Evolutionary conservation across 2,113 vertebrate species (phyloP), one percentile per base, ranked within the genome.

Genomic region (Typhlomys cinereus): DNA sequence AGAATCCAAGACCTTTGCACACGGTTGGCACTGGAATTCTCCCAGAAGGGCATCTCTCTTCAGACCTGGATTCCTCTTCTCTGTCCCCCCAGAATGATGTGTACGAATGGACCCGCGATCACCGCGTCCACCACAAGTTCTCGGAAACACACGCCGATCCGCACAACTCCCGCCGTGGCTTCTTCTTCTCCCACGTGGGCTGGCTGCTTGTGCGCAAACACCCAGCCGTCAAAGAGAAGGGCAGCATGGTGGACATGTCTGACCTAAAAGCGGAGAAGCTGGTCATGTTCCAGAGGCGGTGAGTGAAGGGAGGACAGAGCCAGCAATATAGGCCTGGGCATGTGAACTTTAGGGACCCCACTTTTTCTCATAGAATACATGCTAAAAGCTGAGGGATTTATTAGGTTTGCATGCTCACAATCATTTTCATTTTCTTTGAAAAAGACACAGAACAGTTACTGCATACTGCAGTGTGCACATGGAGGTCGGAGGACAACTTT

Each of bases 151-250:
- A 99, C 0, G 99, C 99, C 0, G 99, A 99, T 91, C 99, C 99
- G 2, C 99, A 99, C 96, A 99, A 99, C 0, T 98, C 99, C 46
- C 93, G 41, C 0, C 97, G 99, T 0, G 99, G 99, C 39, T 99
- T 99, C 95, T 99, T 99, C 98, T 99, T 99, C 73, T 95, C 99
- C 76, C 99, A 99, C 62, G 98, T 99, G 0, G 99, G 99, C 66
- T 99, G 99, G 99, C 98, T 99, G 86, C 97, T 99, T 41, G 98
- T 99, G 23, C 99, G 99, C 91, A 99, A 99, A 97, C 99, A 99
- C 95, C 99, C 99, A 0, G 99, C 99, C 0, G 99, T 99, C 96
- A 99, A 98, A 0, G 98, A 99, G 96, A 99, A 99, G 92, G 99
- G 99, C 0, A 57, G 94, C 73, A 99, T 98, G 95, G 97, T 99